Percentiles rank a stretch among this genome's conserved stretches.
Conservation (phyloP, 2,888 invertebrate species). For the Lithosia quadra region DNA sequence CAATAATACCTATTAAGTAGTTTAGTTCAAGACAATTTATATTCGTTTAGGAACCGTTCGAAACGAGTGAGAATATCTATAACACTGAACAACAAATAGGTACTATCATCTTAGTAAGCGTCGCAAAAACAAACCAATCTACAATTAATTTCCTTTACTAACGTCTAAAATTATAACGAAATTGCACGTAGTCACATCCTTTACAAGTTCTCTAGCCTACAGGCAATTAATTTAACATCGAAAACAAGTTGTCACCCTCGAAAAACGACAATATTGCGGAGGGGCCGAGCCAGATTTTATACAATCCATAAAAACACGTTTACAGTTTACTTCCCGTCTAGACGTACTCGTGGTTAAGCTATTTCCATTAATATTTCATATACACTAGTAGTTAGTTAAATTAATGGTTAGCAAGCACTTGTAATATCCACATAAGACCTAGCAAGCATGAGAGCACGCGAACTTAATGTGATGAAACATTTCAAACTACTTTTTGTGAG, state of each 20-base stretch:
- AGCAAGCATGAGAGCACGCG: conserved; percentile 46
- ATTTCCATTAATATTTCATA: conserved; percentile 71
- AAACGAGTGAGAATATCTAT: too few relatives aligned
- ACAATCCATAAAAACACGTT: conserved; percentile 65
- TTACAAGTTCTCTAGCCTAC: conserved; percentile 21
- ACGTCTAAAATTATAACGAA: conserved; percentile 13
- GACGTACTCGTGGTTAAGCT: conserved; percentile 72
- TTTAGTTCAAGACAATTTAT: not conserved
- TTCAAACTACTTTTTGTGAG: conserved; percentile 21
- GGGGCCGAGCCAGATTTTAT: conserved; percentile 60
- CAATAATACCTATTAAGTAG: too few relatives aligned
- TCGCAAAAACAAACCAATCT: not conserved
- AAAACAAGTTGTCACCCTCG: conserved; percentile 54
- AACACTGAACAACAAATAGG: not conserved
- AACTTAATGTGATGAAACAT: conserved; percentile 61
- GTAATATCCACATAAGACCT: conserved; percentile 39
- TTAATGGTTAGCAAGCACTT: conserved; percentile 52
- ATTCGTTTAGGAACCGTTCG: too few relatives aligned
- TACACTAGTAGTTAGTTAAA: conserved; percentile 49
- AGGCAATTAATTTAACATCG: conserved; percentile 50
- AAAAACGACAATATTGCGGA: conserved; percentile 41
- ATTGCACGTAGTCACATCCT: conserved; percentile 17
- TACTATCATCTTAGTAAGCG: not conserved
- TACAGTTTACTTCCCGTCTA: conserved; percentile 73
- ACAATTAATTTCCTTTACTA: conserved; percentile 11